Conservation (phyloP, 2,888 invertebrate genomes). For the Autographa gamma region DNA sequence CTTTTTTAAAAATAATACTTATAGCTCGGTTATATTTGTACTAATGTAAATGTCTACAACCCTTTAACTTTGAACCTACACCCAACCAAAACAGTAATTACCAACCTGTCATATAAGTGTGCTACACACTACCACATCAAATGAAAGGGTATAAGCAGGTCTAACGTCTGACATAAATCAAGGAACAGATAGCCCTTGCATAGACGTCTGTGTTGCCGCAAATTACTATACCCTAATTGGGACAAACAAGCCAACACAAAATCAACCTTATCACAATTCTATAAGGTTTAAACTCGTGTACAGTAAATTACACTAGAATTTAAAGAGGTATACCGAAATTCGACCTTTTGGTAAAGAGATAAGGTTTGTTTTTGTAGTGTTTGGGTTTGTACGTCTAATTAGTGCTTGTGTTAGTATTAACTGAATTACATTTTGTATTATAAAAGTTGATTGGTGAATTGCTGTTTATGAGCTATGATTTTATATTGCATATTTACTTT, state of each 20-base stretch:
- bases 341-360: background rate
- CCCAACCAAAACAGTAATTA: background rate
- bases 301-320: background rate
- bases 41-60: no score
- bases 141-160: background rate
- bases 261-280: background rate
- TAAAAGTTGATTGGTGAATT: background rate
- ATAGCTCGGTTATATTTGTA: no score
- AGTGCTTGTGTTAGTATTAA: constrained; percentile 14
- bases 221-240: constrained; percentile 45
- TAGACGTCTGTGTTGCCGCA: constrained; percentile 33
- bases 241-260: background rate
- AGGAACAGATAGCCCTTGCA: constrained; percentile 26
- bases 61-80: no score
- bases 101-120: background rate
- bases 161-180: constrained; percentile 45
- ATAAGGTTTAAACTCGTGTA: background rate
- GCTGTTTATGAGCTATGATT: no score
- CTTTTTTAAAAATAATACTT: no score
- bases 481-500: no score
- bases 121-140: constrained; percentile 17
- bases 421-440: background rate
- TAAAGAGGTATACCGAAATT: background rate
- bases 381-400: constrained; percentile 14
- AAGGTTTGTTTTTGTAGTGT: background rate